A percentile compares a stretch with the other conserved stretches of the same genome.
Evolutionary conservation across 1,140 invertebrate species (phyloP).

Genomic region (Callitettix versicolor): DNA sequence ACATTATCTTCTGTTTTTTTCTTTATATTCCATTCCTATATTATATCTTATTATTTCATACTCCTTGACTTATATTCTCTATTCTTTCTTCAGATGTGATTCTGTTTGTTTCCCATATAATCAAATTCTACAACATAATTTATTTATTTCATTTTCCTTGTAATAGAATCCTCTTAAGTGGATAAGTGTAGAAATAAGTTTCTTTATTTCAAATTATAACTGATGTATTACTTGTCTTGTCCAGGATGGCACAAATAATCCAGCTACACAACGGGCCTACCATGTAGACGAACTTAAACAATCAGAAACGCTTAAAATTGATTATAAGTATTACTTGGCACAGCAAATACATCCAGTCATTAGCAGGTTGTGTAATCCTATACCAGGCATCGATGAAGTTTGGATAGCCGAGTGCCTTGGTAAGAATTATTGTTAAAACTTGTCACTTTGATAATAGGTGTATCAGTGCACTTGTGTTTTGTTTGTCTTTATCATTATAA

Average conservation of each 20-base stretch:
- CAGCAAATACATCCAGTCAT: conserved; percentile 92
- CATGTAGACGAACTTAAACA: conserved; percentile 82
- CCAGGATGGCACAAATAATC: conserved; percentile 60
- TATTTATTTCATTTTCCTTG: no score
- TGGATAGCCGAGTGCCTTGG: conserved; percentile 85
- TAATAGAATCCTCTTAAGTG: no score
- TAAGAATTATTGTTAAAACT: conserved; percentile 18
- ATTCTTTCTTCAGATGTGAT: no score
- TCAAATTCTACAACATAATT: no score
- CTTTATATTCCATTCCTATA: no score
- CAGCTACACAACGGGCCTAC: conserved; percentile 86
- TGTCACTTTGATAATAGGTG: neutral
- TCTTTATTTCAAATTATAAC: no score
- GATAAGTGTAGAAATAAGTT: no score
- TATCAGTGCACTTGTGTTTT: neutral
- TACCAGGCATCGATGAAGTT: conserved; percentile 84
- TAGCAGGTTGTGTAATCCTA: conserved; percentile 85
- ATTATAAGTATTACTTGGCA: conserved; percentile 72
- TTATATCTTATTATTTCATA: no score
- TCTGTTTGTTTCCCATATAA: no score
- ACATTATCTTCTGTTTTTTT: no score
- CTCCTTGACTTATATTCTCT: no score
- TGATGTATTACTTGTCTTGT: no score
- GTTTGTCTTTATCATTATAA: neutral
- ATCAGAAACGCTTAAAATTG: conserved; percentile 57